These are phyloP conservation scores for Candidula unifasciata DNA, from an alignment of 2,888 invertebrate species.

Conservation along the genomic window DNA sequence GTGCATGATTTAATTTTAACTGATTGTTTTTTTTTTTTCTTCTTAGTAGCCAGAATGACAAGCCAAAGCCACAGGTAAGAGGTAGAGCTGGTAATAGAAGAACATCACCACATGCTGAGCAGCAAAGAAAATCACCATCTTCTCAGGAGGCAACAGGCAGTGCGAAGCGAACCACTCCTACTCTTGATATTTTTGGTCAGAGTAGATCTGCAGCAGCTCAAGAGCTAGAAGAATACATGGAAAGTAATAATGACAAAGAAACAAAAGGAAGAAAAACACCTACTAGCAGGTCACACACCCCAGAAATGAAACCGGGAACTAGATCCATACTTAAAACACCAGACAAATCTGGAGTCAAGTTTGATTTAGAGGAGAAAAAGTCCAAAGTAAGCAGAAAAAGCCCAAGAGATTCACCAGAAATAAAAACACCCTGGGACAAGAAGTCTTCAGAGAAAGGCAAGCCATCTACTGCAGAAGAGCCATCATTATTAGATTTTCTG, in stretches of 20 bases:
- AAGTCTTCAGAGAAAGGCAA: slow-evolving; percentile 35
- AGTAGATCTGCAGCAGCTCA: slow-evolving; percentile 46
- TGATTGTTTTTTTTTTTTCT: too few species aligned
- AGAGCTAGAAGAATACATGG: slow-evolving; percentile 51
- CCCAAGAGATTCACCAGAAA: slow-evolving; percentile 47
- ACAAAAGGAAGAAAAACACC: slow-evolving; percentile 30
- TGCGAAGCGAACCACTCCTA: slow-evolving; percentile 49
- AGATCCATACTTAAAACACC: not conserved
- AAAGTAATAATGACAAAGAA: slow-evolving; percentile 38
- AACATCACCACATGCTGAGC: slow-evolving; percentile 19
- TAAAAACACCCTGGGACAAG: slow-evolving; percentile 51
- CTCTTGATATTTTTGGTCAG: slow-evolving; percentile 55
- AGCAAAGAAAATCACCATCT: slow-evolving; percentile 31
- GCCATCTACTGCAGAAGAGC: slow-evolving; percentile 50
- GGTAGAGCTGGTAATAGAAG: slow-evolving; percentile 40
- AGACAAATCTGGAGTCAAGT: not conserved
- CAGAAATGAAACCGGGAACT: slow-evolving; percentile 15
- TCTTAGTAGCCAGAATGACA: not conserved
- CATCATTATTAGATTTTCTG: slow-evolving; percentile 53
- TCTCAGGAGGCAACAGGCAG: not conserved
- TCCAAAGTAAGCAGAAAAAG: slow-evolving; percentile 54
- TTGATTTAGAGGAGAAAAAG: slow-evolving; percentile 38
- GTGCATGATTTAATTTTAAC: too few species aligned
- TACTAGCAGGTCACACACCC: not conserved
- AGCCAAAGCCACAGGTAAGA: slow-evolving; percentile 50